These are phyloP conservation scores for Tenthredo notha DNA, from an alignment of 2,888 invertebrate genomes.

Conservation along the genomic window DNA sequence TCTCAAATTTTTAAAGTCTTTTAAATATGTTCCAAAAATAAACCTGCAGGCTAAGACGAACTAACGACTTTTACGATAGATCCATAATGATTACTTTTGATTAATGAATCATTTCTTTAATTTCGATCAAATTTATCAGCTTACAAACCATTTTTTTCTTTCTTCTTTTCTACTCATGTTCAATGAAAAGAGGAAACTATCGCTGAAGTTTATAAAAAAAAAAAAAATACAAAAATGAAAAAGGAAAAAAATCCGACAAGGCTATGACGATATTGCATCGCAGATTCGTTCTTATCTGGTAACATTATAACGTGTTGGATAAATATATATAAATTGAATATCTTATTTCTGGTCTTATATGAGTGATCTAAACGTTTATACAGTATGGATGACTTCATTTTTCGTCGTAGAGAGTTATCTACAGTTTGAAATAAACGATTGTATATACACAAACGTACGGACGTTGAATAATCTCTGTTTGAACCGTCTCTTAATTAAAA, in stretches of 20 bases:
- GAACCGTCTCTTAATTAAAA: background rate
- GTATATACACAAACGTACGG: background rate
- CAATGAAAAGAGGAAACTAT: background rate
- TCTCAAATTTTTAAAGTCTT: no score
- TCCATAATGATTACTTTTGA: no score
- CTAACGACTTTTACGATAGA: no score
- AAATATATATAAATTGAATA: background rate
- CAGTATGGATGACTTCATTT: background rate
- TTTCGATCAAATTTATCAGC: no score
- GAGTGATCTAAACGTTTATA: background rate
- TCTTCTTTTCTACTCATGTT: no score
- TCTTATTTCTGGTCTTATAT: slow-evolving; percentile 5
- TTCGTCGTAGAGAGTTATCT: background rate
- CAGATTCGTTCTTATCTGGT: background rate
- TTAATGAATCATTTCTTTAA: no score
- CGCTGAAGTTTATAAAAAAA: no score
- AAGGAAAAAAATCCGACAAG: background rate
- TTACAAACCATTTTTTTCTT: no score
- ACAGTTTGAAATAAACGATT: background rate
- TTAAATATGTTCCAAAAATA: no score
- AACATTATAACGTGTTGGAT: background rate
- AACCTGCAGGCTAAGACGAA: no score
- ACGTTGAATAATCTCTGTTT: background rate
- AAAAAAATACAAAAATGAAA: background rate
- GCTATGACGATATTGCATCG: background rate